Percentiles rank a stretch among this genome's conserved stretches.
Evolutionary conservation across 1,140 invertebrate genomes (phyloP).

Genomic region (Diorhabda elongata): DNA sequence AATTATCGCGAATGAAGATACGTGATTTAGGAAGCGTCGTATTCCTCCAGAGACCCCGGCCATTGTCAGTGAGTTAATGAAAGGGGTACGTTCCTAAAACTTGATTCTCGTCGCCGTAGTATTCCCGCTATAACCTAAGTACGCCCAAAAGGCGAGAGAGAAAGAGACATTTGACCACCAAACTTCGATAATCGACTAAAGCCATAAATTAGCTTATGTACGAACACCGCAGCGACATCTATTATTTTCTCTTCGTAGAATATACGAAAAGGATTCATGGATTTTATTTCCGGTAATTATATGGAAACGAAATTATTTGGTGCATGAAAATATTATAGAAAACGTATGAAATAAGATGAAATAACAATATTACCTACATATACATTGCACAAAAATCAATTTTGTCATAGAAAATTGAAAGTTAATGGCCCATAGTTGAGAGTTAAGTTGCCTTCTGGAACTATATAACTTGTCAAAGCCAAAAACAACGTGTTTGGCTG

Average conservation of each 20-base stretch:
- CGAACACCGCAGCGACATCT: conserved; percentile 25
- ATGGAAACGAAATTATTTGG: background rate
- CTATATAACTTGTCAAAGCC: no score
- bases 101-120: conserved; percentile 27
- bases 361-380: no score
- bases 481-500: no score
- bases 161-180: conserved; percentile 26
- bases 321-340: no score
- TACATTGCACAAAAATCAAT: no score
- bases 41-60: background rate
- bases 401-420: no score
- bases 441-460: no score
- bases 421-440: no score
- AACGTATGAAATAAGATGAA: no score
- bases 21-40: conserved; percentile 1
- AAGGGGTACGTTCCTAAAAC: conserved; percentile 30
- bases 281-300: conserved; percentile 16
- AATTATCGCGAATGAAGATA: background rate
- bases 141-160: background rate
- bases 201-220: conserved; percentile 33
- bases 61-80: conserved; percentile 25
- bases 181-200: conserved; percentile 33
- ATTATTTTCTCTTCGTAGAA: conserved; percentile 29
- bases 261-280: conserved; percentile 28
- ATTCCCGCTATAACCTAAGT: conserved; percentile 23